These are phyloP conservation scores for Megalops atlanticus DNA, from an alignment of 2,113 vertebrate species.

Conservation along the genomic window DNA sequence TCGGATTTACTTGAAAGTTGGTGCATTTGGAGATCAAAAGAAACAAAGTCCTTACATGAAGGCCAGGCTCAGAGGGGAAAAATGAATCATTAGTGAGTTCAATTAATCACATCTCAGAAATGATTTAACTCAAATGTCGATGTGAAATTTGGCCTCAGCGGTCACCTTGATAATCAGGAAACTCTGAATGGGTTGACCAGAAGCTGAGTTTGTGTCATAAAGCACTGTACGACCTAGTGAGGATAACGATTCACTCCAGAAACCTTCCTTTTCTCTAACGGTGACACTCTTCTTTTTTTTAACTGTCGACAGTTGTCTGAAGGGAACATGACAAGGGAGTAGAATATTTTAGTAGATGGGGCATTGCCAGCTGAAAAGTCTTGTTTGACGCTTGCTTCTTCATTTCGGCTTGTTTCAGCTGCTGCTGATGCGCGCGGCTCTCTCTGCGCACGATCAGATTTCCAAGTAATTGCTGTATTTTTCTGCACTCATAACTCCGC, in stretches of 20 bases:
- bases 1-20: too few species aligned
- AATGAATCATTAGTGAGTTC: too few species aligned
- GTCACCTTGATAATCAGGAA: too few species aligned
- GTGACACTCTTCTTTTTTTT: conserved; percentile 15
- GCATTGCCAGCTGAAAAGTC: background rate
- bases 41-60: too few species aligned
- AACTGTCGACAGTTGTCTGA: conserved; percentile 23
- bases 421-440: background rate
- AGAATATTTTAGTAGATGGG: conserved; percentile 22
- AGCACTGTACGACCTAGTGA: background rate
- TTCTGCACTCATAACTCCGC: conserved; percentile 17
- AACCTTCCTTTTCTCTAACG: background rate
- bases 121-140: too few species aligned
- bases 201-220: background rate
- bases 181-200: too few species aligned
- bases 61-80: too few species aligned
- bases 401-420: conserved; percentile 2
- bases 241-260: background rate
- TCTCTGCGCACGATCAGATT: conserved; percentile 19
- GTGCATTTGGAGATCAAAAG: too few species aligned
- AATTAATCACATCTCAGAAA: too few species aligned
- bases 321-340: conserved; percentile 32
- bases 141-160: too few species aligned
- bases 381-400: background rate
- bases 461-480: conserved; percentile 23